These are phyloP conservation scores for Hycleus cichorii DNA, from an alignment of 1,140 invertebrate species.

Conservation along the genomic window DNA sequence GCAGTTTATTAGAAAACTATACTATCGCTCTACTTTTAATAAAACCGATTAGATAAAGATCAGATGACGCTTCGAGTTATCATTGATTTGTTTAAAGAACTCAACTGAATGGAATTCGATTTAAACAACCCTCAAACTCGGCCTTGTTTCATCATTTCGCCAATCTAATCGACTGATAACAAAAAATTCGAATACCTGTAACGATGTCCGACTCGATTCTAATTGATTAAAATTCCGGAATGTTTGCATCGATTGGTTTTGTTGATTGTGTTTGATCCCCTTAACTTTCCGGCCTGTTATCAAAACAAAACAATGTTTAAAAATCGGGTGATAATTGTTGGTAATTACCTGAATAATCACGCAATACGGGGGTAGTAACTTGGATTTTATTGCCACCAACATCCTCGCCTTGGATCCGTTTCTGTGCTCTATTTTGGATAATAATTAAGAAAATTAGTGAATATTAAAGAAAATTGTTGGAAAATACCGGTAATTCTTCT, in stretches of 20 bases:
- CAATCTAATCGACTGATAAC: no score
- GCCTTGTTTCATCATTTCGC: slow-evolving; percentile 24
- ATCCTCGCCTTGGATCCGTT: slow-evolving; percentile 78
- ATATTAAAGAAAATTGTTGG: background rate
- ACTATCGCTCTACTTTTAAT: no score
- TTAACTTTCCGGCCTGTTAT: slow-evolving; percentile 21
- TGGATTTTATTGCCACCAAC: slow-evolving; percentile 70
- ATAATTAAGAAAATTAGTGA: background rate
- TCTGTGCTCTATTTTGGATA: slow-evolving; percentile 56
- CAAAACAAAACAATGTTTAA: background rate
- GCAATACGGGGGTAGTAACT: slow-evolving; percentile 27
- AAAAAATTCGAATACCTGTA: no score
- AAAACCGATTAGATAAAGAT: no score
- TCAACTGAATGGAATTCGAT: slow-evolving; percentile 7
- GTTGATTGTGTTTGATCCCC: slow-evolving; percentile 8
- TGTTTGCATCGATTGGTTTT: slow-evolving; percentile 1
- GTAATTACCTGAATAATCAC: slow-evolving; percentile 29
- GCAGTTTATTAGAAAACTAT: no score
- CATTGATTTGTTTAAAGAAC: no score
- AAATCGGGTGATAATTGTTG: background rate
- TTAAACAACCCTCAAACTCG: slow-evolving; percentile 24
- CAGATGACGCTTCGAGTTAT: no score
- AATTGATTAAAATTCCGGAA: background rate
- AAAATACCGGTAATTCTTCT: slow-evolving; percentile 26
- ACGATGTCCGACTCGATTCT: background rate